These are phyloP conservation scores for Pseudanteris insignis DNA, from an alignment of 2,888 invertebrate genomes.

Conservation along the genomic window DNA sequence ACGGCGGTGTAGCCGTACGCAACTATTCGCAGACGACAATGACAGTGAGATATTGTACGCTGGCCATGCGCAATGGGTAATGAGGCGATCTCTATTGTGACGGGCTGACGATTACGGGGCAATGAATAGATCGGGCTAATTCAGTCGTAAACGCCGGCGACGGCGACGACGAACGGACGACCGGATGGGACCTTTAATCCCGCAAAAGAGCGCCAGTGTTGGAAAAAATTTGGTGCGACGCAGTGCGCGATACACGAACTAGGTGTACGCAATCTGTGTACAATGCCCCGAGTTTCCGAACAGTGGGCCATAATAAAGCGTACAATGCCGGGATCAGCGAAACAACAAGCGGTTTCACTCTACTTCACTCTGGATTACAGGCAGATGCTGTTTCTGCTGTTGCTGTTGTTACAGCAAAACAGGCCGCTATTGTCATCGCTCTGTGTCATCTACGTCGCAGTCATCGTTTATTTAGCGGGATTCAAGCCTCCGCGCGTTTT, in stretches of 20 bases:
- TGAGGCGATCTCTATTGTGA: slow-evolving; percentile 47
- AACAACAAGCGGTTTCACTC: slow-evolving; percentile 62
- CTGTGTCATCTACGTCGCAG: slow-evolving; percentile 27
- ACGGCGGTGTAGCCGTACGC: slow-evolving; percentile 20
- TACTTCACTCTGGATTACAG: slow-evolving; percentile 57
- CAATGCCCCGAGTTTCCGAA: slow-evolving; percentile 57
- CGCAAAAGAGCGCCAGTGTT: slow-evolving; percentile 49
- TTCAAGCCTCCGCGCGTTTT: slow-evolving; percentile 39
- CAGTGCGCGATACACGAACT: slow-evolving; percentile 42
- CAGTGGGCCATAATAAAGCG: slow-evolving; percentile 58
- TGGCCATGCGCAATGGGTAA: slow-evolving; percentile 48
- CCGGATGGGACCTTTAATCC: slow-evolving; percentile 54
- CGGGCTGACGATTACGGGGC: slow-evolving; percentile 47
- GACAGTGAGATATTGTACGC: slow-evolving; percentile 44
- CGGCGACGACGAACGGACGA: slow-evolving; percentile 43
- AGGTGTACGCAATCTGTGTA: slow-evolving; percentile 60
- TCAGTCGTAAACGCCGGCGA: slow-evolving; percentile 45
- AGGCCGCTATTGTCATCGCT: slow-evolving; percentile 33
- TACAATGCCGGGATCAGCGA: slow-evolving; percentile 61
- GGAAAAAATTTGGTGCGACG: slow-evolving; percentile 49
- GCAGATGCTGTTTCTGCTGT: slow-evolving; percentile 54
- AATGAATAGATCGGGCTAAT: slow-evolving; percentile 47
- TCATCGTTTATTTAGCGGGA: slow-evolving; percentile 41
- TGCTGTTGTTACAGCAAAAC: slow-evolving; percentile 42
- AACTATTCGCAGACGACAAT: slow-evolving; percentile 42